These are phyloP conservation scores for Schizaphis graminum DNA, from an alignment of 2,888 invertebrate species.

Conservation along the genomic window DNA sequence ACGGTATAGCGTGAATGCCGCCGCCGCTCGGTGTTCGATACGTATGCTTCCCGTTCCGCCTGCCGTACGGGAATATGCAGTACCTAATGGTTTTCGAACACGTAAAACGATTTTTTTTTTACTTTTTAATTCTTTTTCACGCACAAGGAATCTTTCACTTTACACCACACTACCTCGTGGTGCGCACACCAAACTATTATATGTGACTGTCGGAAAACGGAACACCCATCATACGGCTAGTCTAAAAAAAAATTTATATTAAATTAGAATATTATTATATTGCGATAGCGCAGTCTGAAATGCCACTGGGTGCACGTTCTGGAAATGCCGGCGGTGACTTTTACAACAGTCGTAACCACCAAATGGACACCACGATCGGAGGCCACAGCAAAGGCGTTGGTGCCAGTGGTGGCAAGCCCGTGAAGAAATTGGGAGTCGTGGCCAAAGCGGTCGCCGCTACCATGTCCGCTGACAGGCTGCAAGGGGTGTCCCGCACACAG, in stretches of 20 bases:
- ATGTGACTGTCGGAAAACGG: not conserved
- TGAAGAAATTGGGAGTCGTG: slow-evolving; percentile 67
- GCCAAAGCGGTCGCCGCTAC: slow-evolving; percentile 67
- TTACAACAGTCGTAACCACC: not conserved
- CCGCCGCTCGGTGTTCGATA: not conserved
- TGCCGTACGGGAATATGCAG: not conserved
- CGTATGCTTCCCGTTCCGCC: not conserved
- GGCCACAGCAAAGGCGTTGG: not conserved
- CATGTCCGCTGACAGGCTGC: slow-evolving; percentile 48
- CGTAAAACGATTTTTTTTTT: slow-evolving; percentile 36
- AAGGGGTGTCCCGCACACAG: not conserved
- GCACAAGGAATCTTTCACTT: not conserved
- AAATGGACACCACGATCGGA: not conserved
- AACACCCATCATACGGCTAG: not conserved
- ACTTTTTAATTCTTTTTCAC: not conserved
- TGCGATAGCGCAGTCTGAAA: not conserved
- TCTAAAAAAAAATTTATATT: not conserved
- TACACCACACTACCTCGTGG: not conserved
- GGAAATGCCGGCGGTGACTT: not conserved
- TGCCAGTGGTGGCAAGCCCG: slow-evolving; percentile 4
- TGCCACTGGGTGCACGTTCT: not conserved
- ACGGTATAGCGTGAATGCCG: slow-evolving; percentile 48
- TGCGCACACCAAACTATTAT: not conserved
- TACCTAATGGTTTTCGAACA: slow-evolving; percentile 53
- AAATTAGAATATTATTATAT: not conserved